phyloP scores from a whole-genome alignment of 2,888 invertebrate genomes.

The Thera britannica region DNA sequence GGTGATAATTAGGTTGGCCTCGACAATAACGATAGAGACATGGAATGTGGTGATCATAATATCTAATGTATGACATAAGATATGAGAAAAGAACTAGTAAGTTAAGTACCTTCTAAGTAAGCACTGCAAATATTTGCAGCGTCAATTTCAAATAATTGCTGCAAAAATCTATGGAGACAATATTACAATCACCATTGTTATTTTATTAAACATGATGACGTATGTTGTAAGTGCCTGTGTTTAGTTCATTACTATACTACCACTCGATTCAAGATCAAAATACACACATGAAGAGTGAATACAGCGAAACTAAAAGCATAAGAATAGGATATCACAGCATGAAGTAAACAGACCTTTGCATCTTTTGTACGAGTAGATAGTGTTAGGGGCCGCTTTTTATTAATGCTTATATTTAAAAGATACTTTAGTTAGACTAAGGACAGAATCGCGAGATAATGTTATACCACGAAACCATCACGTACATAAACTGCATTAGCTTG shows the following conservation, averaged over 20 bases:
- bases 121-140: neutral
- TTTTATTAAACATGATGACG: too few relatives aligned
- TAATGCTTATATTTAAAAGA: too few relatives aligned
- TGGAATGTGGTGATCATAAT: conserved; percentile 34
- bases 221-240: too few relatives aligned
- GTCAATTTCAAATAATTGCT: too few relatives aligned
- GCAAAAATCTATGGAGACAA: too few relatives aligned
- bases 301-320: neutral
- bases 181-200: too few relatives aligned
- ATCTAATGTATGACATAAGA: conserved; percentile 4
- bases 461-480: neutral
- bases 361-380: too few relatives aligned
- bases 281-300: neutral
- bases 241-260: too few relatives aligned
- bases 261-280: too few relatives aligned
- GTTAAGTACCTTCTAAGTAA: neutral
- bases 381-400: too few relatives aligned
- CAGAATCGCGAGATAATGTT: too few relatives aligned
- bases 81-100: neutral
- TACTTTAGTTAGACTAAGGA: too few relatives aligned
- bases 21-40: conserved; percentile 49
- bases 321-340: neutral
- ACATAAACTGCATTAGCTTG: conserved; percentile 8
- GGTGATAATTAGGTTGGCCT: conserved; percentile 66
- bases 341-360: neutral